A percentile compares a stretch with the other conserved stretches of the same genome.
Conservation (phyloP, 2,888 invertebrate species). For the Drosophila rubida region DNA sequence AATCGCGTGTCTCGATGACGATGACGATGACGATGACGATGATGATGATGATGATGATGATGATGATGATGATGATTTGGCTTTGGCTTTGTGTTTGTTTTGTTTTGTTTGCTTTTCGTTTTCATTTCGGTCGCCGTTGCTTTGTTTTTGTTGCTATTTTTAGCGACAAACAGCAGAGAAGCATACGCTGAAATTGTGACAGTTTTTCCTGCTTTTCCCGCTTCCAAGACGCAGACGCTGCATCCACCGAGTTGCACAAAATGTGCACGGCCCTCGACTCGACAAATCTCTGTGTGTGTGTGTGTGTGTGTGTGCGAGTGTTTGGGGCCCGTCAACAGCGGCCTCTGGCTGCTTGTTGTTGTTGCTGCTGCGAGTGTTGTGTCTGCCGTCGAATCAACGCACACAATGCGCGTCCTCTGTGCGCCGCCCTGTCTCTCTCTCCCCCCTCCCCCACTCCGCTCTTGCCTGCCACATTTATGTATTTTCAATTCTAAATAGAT, state of each 20-base stretch:
- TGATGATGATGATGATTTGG: constrained; percentile 49
- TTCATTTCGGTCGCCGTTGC: constrained; percentile 30
- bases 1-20: constrained; percentile 57
- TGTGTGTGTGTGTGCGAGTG: constrained; percentile 16
- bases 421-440: constrained; percentile 24
- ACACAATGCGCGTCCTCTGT: constrained; percentile 41
- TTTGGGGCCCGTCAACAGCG: constrained; percentile 12
- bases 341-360: constrained; percentile 8
- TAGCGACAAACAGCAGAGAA: constrained; percentile 34
- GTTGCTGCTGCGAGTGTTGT: constrained; percentile 23
- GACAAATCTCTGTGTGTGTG: constrained; percentile 4
- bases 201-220: constrained; percentile 60
- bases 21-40: constrained; percentile 8
- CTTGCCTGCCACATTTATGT: constrained; percentile 55
- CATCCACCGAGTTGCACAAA: constrained; percentile 36
- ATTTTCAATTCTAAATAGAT: constrained; percentile 65
- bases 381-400: constrained; percentile 35
- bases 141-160: constrained; percentile 67
- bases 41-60: constrained; percentile 27
- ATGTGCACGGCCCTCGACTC: constrained; percentile 36
- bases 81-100: constrained; percentile 28
- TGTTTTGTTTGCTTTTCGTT: constrained; percentile 25
- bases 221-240: constrained; percentile 40
- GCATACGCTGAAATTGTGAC: constrained; percentile 74
- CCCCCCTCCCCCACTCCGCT: neutral